phyloP scores from a whole-genome alignment of 2,113 vertebrate species.

The Tiliqua scincoides region DNA sequence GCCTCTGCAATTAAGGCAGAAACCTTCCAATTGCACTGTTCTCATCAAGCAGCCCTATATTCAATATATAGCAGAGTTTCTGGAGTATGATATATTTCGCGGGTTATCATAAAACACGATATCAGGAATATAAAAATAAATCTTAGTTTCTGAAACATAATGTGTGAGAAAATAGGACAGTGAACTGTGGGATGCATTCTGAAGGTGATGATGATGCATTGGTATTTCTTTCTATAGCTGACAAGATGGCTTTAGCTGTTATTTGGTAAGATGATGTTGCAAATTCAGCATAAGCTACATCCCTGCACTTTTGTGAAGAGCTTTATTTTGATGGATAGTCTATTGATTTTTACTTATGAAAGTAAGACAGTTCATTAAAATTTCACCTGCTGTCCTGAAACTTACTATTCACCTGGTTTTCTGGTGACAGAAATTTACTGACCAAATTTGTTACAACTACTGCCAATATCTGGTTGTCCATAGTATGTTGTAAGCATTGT shows the following conservation, averaged over 20 bases:
- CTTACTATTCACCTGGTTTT: not conserved
- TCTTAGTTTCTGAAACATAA: not conserved
- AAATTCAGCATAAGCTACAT: not conserved
- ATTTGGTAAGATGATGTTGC: not conserved
- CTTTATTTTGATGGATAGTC: not conserved
- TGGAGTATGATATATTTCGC: not conserved
- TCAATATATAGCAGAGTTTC: not conserved
- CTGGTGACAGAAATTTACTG: not conserved
- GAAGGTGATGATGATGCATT: not conserved
- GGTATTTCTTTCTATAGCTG: not conserved
- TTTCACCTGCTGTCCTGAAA: not conserved
- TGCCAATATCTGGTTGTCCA: not conserved
- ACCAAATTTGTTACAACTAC: not conserved
- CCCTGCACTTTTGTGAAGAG: not conserved
- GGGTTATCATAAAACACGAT: slow-evolving; percentile 11
- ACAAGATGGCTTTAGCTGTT: not conserved
- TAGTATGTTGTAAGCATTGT: not conserved
- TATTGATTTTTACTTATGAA: not conserved
- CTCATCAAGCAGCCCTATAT: not conserved
- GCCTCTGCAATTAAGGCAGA: not conserved
- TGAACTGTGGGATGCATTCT: not conserved
- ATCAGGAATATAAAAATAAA: not conserved
- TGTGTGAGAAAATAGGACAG: not conserved
- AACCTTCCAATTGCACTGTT: not conserved
- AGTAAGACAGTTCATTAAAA: not conserved